Evolutionary conservation across 2,888 invertebrate genomes (phyloP).

Genomic region (Trichacis sp.): DNA sequence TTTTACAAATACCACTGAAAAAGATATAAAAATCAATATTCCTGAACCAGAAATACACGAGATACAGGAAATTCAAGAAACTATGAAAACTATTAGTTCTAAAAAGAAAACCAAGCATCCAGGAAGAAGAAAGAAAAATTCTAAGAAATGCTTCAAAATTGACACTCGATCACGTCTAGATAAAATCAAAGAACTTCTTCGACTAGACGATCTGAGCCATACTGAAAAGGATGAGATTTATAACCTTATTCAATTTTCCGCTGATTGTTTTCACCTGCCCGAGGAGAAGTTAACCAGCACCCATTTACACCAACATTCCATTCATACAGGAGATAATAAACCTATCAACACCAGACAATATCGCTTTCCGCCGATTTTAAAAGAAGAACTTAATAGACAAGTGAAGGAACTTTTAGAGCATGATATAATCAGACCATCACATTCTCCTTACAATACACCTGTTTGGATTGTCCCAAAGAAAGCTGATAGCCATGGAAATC

Average conservation of each 20-base stretch:
- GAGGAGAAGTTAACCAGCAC: constrained; percentile 1
- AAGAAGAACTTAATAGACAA: constrained; percentile 30
- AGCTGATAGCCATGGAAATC: no score
- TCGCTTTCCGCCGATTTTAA: constrained; percentile 10
- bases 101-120: no score
- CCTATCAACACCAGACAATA: constrained; percentile 17
- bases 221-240: constrained; percentile 2
- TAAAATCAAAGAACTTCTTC: neutral
- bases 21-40: no score
- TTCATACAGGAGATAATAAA: constrained; percentile 6
- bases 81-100: no score
- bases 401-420: constrained; percentile 18
- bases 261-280: constrained; percentile 1
- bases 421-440: constrained; percentile 18
- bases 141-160: no score
- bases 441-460: no score
- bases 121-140: no score
- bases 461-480: no score
- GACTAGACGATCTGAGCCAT: neutral
- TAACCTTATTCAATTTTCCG: neutral
- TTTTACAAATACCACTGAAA: no score
- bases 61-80: no score
- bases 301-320: neutral
- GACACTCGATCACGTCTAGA: no score
- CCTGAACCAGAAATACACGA: no score